Evolutionary conservation across 2,888 invertebrate genomes (phyloP), one percentile per base, ranked within the genome.

Genomic region (Cistogaster globosa): DNA sequence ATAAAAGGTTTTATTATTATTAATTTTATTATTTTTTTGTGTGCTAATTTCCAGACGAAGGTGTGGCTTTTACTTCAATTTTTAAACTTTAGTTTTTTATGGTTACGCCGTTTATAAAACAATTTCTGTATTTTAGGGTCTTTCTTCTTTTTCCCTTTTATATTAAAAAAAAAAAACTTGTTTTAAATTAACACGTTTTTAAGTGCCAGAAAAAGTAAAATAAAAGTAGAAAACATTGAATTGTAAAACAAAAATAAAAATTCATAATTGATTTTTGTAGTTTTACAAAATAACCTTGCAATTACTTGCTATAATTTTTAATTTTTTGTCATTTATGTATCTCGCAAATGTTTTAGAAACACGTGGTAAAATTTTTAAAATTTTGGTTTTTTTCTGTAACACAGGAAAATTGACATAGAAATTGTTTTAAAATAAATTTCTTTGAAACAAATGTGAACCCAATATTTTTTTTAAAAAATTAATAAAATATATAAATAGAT

Each of bases 201-300:
- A 14, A 45, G 36, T 38, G 7, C 4, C 7, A 38, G 38, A 5
- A 42, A 42, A 42, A 42, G 1, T 12, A 42, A 42, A 42, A 42
- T 3, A 1, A 42, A 42, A 12, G 9, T 8, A 32, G 6, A 32
- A 32, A 32, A 32, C 42, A 4, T 42, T 42, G 1, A 42, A 42
- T 42, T 42, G 42, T 58, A 32, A 51, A 42, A 45, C n/a, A 12
- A 55, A 18, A 38, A 6, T n/a, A 42, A 42, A 67, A 68, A n/a
- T 38, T 22, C 36, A 14, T 42, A 38, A 65, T 55, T 16, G 18
- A 32, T 18, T 51, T 60, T 5, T 60, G 22, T 32, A 45, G 22
- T 45, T 11, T 69, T 26, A n/a, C 12, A 12, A 45, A 67, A 67
- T 38, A 67, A 58, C 76, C 67, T 67, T 67, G 57, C 45, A 58